Base-by-base conservation (phyloP, 2,113 vertebrate species). In the Silurus meridionalis region DNA sequence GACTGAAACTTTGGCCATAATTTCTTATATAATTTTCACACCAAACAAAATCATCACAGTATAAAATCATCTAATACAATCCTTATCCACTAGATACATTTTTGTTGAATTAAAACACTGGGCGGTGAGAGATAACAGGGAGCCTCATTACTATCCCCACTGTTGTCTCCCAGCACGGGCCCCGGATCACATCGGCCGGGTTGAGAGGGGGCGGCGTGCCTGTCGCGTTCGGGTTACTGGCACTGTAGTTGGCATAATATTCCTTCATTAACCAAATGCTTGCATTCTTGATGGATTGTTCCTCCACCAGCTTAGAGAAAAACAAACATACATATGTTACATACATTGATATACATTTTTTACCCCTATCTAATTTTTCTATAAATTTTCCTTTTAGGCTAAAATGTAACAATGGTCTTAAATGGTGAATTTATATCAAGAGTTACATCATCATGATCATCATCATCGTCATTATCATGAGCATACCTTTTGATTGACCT, bases 101-200 rank as follows among this genome's bases (percentile, higher is more conserved):
- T 25, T 87, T 25, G 64, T 37, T n/a, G n/a, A 13, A 52, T 37
- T 19, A 60, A 80, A 4, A 53, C 46, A 66, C 71, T 58, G 81
- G 25, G n/a, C 52, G 58, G 61, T 15, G 63, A 79, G 78, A 80
- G 58, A 57, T 79, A 82, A 83, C 60, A 85, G 82, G 63, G 67
- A 77, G n/a, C 13, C 4, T 80, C 88, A 93, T 96, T 96, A 99
- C 98, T 13, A 98, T 96, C 91, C 98, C 98, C 0, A 99, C 98
- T 0, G 96, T 96, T 0, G 98, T 99, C 94, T 99, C 98, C 98
- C 98, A 99, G 94, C 98, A 99, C 60, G 98, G 97, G 82, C 98
- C 98, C 83, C 97, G 94, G 91, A 98, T 97, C 86, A 98, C 91
- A 0, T 99, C 98, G n/a, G 95, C 95, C 0, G 98, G 97, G 88